Conservation (phyloP, 1,140 invertebrate species). For the Ephestia elutella region DNA sequence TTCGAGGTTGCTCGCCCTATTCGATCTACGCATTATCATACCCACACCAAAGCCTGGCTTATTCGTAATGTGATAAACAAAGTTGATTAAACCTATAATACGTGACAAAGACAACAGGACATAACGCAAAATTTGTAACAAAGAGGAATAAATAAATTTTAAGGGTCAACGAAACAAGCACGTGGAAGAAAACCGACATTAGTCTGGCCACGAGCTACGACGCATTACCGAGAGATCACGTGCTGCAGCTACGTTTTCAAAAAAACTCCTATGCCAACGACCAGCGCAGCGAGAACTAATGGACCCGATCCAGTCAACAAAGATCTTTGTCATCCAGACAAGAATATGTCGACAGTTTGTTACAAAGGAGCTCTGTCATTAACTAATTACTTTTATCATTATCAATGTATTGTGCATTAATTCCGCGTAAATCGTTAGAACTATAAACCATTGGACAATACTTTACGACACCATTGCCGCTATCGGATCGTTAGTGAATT, state of each 20-base stretch:
- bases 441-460: no score
- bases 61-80: slow-evolving; percentile 5
- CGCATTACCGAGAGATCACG: slow-evolving; percentile 23
- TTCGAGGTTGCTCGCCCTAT: slow-evolving; percentile 30
- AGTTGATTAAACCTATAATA: slow-evolving; percentile 18
- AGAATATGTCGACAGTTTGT: neutral
- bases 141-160: slow-evolving; percentile 28
- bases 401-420: no score
- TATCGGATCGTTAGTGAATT: neutral
- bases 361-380: no score
- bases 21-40: slow-evolving; percentile 14
- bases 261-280: no score
- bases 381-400: no score
- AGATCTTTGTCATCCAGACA: slow-evolving; percentile 4
- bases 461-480: neutral
- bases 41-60: neutral
- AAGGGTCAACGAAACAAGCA: slow-evolving; percentile 42
- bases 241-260: slow-evolving; percentile 20
- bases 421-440: no score
- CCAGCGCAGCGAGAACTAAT: no score
- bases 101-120: slow-evolving; percentile 15
- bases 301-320: neutral
- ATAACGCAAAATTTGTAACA: slow-evolving; percentile 18
- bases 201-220: slow-evolving; percentile 8
- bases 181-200: slow-evolving; percentile 25